Conservation (phyloP, 2,113 vertebrate genomes). For the Rhea pennata region DNA sequence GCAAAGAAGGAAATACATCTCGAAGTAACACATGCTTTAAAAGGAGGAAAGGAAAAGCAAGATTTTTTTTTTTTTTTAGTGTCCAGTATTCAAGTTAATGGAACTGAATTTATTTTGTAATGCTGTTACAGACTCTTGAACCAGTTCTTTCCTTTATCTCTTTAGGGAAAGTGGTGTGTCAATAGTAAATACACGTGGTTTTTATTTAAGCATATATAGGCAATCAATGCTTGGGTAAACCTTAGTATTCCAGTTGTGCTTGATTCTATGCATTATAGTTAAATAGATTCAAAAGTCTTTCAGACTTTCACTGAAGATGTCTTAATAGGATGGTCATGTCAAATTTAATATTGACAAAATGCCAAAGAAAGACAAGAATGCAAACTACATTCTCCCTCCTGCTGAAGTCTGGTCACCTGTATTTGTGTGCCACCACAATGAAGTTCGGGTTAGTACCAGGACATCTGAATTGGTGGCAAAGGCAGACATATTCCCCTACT, state of each 20-base stretch:
- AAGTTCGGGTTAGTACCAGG: background rate
- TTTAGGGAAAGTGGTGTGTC: background rate
- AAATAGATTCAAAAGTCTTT: background rate
- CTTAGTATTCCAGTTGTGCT: background rate
- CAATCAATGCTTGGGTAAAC: background rate
- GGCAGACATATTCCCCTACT: background rate
- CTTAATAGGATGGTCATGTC: background rate
- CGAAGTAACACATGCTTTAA: background rate
- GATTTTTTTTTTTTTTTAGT: too few species aligned
- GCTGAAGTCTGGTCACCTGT: background rate
- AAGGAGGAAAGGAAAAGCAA: background rate
- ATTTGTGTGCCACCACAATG: background rate
- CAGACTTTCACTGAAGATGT: background rate
- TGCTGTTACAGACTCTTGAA: background rate
- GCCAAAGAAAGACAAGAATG: background rate
- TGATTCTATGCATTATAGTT: background rate
- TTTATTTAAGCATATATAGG: background rate
- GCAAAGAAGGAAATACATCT: background rate
- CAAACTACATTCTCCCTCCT: background rate
- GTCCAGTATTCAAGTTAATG: background rate
- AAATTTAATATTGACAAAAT: background rate
- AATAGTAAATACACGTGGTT: background rate
- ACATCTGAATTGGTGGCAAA: background rate
- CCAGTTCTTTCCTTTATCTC: background rate
- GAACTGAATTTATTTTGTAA: background rate